Base-by-base conservation (phyloP, 2,797 vertebrate genomes). In the Crenuchus spilurus region DNA sequence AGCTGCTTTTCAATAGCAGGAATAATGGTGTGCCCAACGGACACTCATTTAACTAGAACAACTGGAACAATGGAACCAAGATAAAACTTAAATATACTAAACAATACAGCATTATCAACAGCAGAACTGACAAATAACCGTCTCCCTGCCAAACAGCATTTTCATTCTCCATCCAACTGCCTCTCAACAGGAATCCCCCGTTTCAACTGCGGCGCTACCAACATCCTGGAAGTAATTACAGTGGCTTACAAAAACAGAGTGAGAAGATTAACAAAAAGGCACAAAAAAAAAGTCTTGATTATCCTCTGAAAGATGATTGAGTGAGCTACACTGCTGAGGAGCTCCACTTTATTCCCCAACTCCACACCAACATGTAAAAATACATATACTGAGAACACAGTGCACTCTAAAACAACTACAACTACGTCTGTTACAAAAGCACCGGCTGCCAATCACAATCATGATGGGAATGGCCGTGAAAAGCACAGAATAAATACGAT, bases 271-370 rank as follows among this genome's bases (percentile, higher is more conserved):
- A n/a, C n/a, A 55, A 69, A 60, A 48, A 63, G 22, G n/a, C 22
- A 9, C n/a, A 33, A 75, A 76, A 81, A n/a, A 63, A 66, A 78
- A 79, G 69, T 78, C 79, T 67, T 91, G 89, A 92, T 90, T 90
- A 86, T 84, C 85, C 84, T 74, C 84, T 31, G 41, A 81, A 85
- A 85, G 84, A 86, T 90, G 88, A 90, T 88, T 88, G 85, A 80
- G 78, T 57, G 13, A 16, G 26, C 37, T 42, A 42, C 20, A 42
- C n/a, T 22, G 37, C 60, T 44, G 39, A 62, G 24, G 22, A 16
- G 39, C 35, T 42, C 18, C 9, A n/a, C 26, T 51, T 22, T 22
- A 55, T 13, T 55, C 22, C 28, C 2, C 52, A 16, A 22, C 18
- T 49, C 49, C 49, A 14, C 16, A n/a, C 30, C 28, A n/a, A n/a